Percentiles rank a stretch among this genome's conserved stretches.
These are phyloP conservation scores for Aporophyla nigra DNA, from an alignment of 2,888 invertebrate genomes.

Conservation along the genomic window DNA sequence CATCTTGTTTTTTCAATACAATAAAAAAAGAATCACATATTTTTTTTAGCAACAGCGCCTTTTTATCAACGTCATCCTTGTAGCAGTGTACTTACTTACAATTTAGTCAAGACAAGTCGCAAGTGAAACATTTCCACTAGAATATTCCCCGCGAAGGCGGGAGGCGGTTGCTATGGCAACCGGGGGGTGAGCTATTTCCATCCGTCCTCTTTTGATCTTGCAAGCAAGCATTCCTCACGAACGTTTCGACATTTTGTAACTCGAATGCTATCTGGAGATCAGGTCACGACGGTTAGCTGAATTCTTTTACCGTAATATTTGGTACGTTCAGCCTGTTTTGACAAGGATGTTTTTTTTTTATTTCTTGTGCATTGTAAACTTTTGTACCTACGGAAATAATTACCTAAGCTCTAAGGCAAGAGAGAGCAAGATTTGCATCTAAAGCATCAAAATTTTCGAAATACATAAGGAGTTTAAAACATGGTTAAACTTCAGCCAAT, in stretches of 20 bases:
- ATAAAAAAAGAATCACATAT: neutral
- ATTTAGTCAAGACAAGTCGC: conserved; percentile 32
- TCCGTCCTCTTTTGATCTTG: conserved; percentile 73
- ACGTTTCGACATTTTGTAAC: conserved; percentile 65
- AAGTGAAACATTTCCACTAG: conserved; percentile 39
- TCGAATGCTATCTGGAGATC: conserved; percentile 49
- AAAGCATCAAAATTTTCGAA: neutral
- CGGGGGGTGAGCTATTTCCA: conserved; percentile 76
- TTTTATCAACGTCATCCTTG: neutral
- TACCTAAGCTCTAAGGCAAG: neutral
- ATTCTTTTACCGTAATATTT: conserved; percentile 50
- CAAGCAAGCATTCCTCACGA: conserved; percentile 67
- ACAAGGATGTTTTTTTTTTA: conserved; percentile 41
- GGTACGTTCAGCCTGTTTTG: conserved; percentile 17
- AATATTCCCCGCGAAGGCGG: conserved; percentile 64
- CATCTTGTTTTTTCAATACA: neutral
- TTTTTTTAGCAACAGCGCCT: neutral
- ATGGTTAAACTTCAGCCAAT: neutral
- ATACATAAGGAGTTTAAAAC: neutral
- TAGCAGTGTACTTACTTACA: neutral
- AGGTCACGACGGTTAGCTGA: conserved; percentile 46
- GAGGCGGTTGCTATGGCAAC: conserved; percentile 82
- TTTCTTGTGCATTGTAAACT: neutral
- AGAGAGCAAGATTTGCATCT: no score
- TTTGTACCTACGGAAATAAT: neutral